Evolutionary conservation across 1,140 invertebrate species (phyloP).

Genomic region (Tenebrio molitor): DNA sequence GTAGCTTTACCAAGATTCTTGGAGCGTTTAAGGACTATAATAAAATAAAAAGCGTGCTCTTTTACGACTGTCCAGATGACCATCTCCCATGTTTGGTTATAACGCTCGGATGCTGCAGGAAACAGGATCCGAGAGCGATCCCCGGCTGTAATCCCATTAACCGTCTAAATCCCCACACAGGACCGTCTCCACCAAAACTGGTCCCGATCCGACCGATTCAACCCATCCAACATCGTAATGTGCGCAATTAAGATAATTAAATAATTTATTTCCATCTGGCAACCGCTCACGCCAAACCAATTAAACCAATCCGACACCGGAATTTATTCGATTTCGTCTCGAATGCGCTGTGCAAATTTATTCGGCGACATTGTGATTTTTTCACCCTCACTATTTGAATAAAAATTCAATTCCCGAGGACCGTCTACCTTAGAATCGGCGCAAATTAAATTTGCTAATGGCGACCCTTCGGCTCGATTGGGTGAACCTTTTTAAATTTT

Average conservation of each 20-base stretch:
- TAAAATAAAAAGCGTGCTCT: constrained; percentile 30
- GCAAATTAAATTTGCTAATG: constrained; percentile 9
- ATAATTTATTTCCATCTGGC: constrained; percentile 22
- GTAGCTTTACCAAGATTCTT: constrained; percentile 33
- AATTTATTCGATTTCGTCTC: neutral
- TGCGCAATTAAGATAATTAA: constrained; percentile 34
- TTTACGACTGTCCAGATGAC: constrained; percentile 28
- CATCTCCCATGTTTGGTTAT: constrained; percentile 23
- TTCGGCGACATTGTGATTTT: neutral
- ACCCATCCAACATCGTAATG: too few relatives aligned
- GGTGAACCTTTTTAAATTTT: too few relatives aligned
- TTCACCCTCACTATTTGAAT: constrained; percentile 25
- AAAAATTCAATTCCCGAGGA: constrained; percentile 20
- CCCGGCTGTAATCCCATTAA: constrained; percentile 7
- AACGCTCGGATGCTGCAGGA: neutral
- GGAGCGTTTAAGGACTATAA: constrained; percentile 26
- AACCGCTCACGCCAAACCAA: neutral
- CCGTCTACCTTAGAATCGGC: neutral
- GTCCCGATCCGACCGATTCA: too few relatives aligned
- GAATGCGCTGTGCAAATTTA: too few relatives aligned
- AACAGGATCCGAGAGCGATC: neutral
- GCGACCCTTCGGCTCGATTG: neutral
- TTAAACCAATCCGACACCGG: neutral
- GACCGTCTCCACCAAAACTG: constrained; percentile 7
- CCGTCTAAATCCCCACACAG: too few relatives aligned